Evolutionary conservation across 2,113 vertebrate genomes (phyloP).

Genomic region (Platanista minor): DNA sequence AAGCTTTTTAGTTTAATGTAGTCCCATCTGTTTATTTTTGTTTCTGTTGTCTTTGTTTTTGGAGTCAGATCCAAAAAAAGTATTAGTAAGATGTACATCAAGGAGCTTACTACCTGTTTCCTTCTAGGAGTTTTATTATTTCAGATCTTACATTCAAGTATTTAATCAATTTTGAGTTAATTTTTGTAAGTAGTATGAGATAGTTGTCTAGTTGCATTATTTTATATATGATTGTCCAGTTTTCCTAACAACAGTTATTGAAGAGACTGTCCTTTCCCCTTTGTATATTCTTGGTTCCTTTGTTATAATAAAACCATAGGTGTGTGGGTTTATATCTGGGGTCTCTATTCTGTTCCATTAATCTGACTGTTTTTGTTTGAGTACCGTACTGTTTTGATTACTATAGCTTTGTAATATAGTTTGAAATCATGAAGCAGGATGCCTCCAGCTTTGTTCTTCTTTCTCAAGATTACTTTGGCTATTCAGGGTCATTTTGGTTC

Average conservation of each 20-base stretch:
- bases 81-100: background rate
- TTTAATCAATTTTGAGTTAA: background rate
- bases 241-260: background rate
- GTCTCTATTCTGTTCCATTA: background rate
- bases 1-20: background rate
- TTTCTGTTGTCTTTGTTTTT: background rate
- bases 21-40: background rate
- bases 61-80: background rate
- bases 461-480: background rate
- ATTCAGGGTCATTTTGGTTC: background rate
- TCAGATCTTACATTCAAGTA: background rate
- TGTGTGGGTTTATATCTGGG: background rate
- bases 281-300: background rate
- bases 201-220: background rate
- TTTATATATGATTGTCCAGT: background rate
- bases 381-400: background rate
- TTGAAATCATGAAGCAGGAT: background rate
- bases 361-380: background rate
- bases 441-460: background rate
- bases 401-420: background rate
- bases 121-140: background rate
- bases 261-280: background rate
- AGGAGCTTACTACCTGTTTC: background rate
- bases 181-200: background rate
- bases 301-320: background rate